Percentiles rank a stretch among this genome's conserved stretches.
Evolutionary conservation across 2,113 vertebrate species (phyloP).

Genomic region (Mastomys coucha): DNA sequence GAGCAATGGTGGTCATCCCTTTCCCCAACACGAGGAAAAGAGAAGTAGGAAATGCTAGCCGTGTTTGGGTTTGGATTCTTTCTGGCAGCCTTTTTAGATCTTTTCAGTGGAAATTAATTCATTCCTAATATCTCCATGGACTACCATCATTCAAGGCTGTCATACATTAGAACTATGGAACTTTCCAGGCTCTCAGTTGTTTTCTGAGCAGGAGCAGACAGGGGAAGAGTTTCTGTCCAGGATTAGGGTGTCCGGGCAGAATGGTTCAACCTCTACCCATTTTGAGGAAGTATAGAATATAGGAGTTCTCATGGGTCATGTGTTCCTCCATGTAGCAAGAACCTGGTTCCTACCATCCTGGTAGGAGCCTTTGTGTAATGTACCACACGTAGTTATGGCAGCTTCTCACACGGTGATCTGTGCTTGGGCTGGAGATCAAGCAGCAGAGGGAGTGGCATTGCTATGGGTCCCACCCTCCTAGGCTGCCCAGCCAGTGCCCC

Average conservation of each 20-base stretch:
- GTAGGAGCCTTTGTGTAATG: neutral
- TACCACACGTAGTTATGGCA: neutral
- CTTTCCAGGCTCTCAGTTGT: neutral
- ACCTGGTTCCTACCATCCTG: too few relatives aligned
- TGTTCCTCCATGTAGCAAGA: neutral
- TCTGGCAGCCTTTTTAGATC: neutral
- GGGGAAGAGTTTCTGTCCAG: neutral
- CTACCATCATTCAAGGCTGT: neutral
- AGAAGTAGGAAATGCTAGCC: neutral
- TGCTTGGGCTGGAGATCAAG: too few relatives aligned
- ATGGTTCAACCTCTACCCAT: neutral
- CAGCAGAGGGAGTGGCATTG: neutral
- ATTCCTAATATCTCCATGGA: neutral
- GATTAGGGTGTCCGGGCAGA: neutral
- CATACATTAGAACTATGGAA: neutral
- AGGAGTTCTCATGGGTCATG: neutral
- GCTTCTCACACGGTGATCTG: neutral
- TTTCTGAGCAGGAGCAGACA: neutral
- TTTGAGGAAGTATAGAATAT: neutral
- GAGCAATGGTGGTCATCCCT: neutral
- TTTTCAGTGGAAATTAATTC: conserved; percentile 37
- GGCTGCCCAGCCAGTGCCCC: neutral
- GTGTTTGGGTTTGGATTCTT: conserved; percentile 26
- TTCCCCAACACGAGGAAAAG: neutral
- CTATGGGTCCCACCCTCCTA: too few relatives aligned